These are phyloP conservation scores for Drosophila ananassae DNA, from an alignment of 1,140 invertebrate species.

Conservation along the genomic window DNA sequence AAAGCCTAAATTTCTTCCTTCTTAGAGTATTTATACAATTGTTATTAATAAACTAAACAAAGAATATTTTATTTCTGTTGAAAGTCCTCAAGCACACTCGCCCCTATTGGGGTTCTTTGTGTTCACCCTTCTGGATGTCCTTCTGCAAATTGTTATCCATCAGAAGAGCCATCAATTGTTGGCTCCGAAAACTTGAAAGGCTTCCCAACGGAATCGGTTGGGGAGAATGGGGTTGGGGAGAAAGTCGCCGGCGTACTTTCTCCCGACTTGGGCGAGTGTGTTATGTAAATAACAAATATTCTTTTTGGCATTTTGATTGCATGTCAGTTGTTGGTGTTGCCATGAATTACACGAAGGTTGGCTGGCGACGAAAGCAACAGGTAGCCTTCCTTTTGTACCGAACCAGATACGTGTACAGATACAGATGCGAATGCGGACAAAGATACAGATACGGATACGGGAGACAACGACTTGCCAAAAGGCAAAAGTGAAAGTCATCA, in stretches of 20 bases:
- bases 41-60: too few species aligned
- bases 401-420: constrained; percentile 3
- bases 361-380: constrained; percentile 36
- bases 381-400: constrained; percentile 10
- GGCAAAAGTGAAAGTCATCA: constrained; percentile 77
- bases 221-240: too few species aligned
- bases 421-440: neutral
- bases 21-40: too few species aligned
- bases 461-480: constrained; percentile 17
- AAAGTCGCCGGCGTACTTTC: neutral
- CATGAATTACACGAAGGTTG: constrained; percentile 35
- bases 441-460: neutral
- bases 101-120: neutral
- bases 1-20: too few species aligned
- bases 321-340: constrained; percentile 38
- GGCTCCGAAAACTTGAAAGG: constrained; percentile 14
- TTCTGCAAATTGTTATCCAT: constrained; percentile 33
- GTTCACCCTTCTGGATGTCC: neutral
- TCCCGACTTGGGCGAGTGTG: constrained; percentile 13
- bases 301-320: constrained; percentile 60
- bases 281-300: constrained; percentile 47
- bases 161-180: constrained; percentile 39
- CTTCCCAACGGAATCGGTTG: constrained; percentile 1
- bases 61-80: too few species aligned
- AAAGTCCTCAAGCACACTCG: too few species aligned